Conservation (phyloP, 2,888 invertebrate species). For the Cheilosia urbana region DNA sequence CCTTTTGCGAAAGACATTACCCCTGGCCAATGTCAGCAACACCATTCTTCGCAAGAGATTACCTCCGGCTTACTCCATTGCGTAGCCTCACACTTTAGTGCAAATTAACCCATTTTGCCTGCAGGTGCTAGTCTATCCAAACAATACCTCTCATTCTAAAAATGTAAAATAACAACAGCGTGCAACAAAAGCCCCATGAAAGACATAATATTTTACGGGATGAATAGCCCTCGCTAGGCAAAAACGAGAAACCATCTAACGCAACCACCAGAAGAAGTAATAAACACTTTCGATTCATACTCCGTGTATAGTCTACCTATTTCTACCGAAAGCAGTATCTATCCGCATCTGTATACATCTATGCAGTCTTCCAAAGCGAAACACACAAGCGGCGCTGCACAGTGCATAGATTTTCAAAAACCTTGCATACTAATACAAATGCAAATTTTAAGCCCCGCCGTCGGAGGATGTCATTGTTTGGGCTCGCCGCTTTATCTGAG, state of each 20-base stretch:
- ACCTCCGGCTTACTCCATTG: background rate
- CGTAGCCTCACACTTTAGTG: constrained; percentile 17
- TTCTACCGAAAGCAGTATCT: background rate
- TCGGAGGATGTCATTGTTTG: constrained; percentile 55
- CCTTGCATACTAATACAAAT: constrained; percentile 40
- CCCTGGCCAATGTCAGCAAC: too few relatives aligned
- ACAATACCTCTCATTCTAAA: background rate
- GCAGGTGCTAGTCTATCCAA: background rate
- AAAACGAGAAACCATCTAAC: constrained; percentile 36
- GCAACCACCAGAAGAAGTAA: constrained; percentile 53
- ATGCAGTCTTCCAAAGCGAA: background rate
- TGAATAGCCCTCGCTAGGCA: constrained; percentile 37
- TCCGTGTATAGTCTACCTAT: constrained; percentile 4
- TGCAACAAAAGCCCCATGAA: constrained; percentile 40
- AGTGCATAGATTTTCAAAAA: constrained; percentile 15
- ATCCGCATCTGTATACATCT: background rate
- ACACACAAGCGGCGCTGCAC: constrained; percentile 3
- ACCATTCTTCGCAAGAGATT: too few relatives aligned
- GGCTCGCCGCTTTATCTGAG: constrained; percentile 47
- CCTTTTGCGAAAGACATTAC: too few relatives aligned
- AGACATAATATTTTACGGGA: constrained; percentile 52
- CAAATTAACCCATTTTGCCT: constrained; percentile 36
- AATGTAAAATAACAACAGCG: constrained; percentile 21
- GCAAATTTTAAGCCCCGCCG: constrained; percentile 55
- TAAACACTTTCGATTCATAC: constrained; percentile 61